Conservation (phyloP, 2,888 invertebrate genomes). For the Cheilosia urbana region DNA sequence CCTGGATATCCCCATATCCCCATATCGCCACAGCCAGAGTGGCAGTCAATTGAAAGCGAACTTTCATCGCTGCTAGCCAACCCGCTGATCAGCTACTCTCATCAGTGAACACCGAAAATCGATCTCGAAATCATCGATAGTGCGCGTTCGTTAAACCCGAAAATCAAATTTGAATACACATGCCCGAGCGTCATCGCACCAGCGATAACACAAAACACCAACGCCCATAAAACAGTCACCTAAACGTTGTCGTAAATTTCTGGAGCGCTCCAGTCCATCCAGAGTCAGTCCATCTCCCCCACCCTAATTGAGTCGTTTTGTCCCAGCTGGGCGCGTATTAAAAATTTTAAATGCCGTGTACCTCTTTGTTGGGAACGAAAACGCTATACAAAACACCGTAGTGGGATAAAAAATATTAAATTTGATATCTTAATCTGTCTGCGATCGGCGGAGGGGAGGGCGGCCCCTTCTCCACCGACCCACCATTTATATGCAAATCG, state of each 20-base stretch:
- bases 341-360: slow-evolving; percentile 26
- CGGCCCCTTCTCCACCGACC: slow-evolving; percentile 10
- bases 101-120: slow-evolving; percentile 39
- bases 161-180: slow-evolving; percentile 32
- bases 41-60: slow-evolving; percentile 38
- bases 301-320: slow-evolving; percentile 66
- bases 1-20: neutral
- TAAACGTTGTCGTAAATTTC: slow-evolving; percentile 56
- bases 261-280: slow-evolving; percentile 13
- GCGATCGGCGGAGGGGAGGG: slow-evolving; percentile 20
- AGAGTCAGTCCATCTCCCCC: slow-evolving; percentile 31
- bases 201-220: slow-evolving; percentile 60
- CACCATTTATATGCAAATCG: slow-evolving; percentile 70
- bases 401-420: slow-evolving; percentile 55
- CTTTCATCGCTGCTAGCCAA: slow-evolving; percentile 69
- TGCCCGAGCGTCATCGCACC: neutral
- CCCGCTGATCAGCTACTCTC: slow-evolving; percentile 56
- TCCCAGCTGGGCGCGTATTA: slow-evolving; percentile 18
- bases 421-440: slow-evolving; percentile 69
- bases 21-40: slow-evolving; percentile 2
- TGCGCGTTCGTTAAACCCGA: neutral
- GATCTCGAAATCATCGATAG: slow-evolving; percentile 22
- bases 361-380: slow-evolving; percentile 45
- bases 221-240: slow-evolving; percentile 66
- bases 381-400: neutral